These are phyloP conservation scores for Diorhabda sublineata DNA, from an alignment of 1,140 invertebrate genomes.

Conservation along the genomic window DNA sequence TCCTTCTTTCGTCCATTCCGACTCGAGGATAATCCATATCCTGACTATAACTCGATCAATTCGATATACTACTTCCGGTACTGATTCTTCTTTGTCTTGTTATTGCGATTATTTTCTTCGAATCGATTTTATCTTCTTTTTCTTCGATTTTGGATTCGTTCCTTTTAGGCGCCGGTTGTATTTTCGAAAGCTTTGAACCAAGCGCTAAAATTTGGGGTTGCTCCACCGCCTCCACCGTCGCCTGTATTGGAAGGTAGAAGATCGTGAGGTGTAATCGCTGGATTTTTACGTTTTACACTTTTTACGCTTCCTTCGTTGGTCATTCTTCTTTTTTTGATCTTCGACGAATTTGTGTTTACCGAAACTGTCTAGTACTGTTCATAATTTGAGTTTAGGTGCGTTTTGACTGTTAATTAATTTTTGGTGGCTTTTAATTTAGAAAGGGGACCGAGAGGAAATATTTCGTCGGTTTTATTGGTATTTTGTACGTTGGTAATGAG, in stretches of 20 bases:
- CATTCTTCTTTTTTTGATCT: conserved; percentile 47
- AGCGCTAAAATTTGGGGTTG: conserved; percentile 80
- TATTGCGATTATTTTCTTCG: conserved; percentile 36
- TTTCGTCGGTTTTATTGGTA: conserved; percentile 50
- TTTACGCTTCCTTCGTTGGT: conserved; percentile 22
- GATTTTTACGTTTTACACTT: neutral
- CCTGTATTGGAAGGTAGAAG: neutral
- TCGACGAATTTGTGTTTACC: conserved; percentile 57
- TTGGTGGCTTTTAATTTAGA: conserved; percentile 54
- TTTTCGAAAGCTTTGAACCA: conserved; percentile 85
- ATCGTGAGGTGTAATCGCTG: conserved; percentile 22
- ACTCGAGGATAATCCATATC: conserved; percentile 65
- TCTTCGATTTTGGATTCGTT: conserved; percentile 45
- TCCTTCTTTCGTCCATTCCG: conserved; percentile 55
- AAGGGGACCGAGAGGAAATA: conserved; percentile 44
- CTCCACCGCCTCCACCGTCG: conserved; percentile 40
- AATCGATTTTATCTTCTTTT: conserved; percentile 48
- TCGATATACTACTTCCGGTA: conserved; percentile 68
- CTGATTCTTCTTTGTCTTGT: conserved; percentile 60
- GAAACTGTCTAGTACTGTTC: conserved; percentile 69
- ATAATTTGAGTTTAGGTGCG: conserved; percentile 74
- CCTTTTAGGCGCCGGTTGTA: conserved; percentile 45
- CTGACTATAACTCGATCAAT: conserved; percentile 70
- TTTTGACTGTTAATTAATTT: conserved; percentile 53
- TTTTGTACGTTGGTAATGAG: conserved; percentile 58